phyloP scores from a whole-genome alignment of 2,888 invertebrate genomes.

The Mesochorus sp. region DNA sequence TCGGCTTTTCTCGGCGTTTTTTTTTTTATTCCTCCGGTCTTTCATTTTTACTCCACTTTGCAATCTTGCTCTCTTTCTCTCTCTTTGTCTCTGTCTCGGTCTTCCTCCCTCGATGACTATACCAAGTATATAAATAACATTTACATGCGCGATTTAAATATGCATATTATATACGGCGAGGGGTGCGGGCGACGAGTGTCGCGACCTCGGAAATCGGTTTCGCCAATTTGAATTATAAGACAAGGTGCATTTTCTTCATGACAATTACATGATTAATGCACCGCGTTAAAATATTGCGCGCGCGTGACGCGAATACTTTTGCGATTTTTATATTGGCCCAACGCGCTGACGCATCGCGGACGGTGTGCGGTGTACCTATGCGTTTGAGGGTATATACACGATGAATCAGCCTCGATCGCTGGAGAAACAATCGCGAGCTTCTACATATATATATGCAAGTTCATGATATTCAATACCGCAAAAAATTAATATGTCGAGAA shows the following conservation, averaged over 20 bases:
- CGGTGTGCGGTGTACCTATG: too few relatives aligned
- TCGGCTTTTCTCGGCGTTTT: neutral
- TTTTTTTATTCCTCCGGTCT: constrained; percentile 2
- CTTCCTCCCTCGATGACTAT: neutral
- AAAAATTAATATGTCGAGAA: too few relatives aligned
- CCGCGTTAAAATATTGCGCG: neutral
- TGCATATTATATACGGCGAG: neutral
- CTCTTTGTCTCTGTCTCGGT: too few relatives aligned
- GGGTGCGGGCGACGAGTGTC: constrained; percentile 14
- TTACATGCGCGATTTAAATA: constrained; percentile 1
- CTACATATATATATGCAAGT: too few relatives aligned
- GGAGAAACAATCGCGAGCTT: too few relatives aligned
- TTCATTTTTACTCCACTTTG: neutral
- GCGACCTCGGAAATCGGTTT: constrained; percentile 31
- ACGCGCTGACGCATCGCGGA: neutral
- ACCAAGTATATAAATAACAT: neutral
- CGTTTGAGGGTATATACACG: too few relatives aligned
- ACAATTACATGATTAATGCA: constrained; percentile 26
- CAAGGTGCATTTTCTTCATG: neutral
- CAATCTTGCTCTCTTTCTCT: neutral
- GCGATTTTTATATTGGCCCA: neutral
- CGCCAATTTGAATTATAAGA: neutral
- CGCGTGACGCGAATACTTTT: neutral
- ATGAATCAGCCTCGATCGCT: too few relatives aligned
- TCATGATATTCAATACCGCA: too few relatives aligned